Percentiles rank a stretch among this genome's conserved stretches.
Conservation (phyloP, 2,888 invertebrate species). For the Julus scanicus region DNA sequence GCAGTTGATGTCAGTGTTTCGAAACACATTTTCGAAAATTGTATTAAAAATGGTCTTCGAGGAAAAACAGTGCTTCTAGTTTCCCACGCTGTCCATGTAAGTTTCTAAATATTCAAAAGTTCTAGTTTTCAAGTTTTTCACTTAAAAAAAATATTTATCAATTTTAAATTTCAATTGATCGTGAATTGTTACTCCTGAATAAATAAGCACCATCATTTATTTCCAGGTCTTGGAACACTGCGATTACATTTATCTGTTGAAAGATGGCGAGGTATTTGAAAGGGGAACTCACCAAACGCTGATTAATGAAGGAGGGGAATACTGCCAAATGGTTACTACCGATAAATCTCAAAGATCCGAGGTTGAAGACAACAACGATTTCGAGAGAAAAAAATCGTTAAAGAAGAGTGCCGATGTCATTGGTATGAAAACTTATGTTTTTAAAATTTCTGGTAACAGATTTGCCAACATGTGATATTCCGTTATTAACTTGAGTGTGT, state of each 20-base stretch:
- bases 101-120: neutral
- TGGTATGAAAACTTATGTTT: neutral
- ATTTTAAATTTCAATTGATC: neutral
- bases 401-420: neutral
- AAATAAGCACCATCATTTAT: no score
- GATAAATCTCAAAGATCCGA: constrained; percentile 60
- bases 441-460: neutral
- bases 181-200: constrained; percentile 22
- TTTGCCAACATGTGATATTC: no score
- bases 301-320: constrained; percentile 65
- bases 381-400: neutral
- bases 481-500: no score
- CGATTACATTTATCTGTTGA: constrained; percentile 72
- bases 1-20: constrained; percentile 71
- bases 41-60: constrained; percentile 63
- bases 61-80: constrained; percentile 65
- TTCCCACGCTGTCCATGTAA: constrained; percentile 63
- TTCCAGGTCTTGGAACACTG: constrained; percentile 71
- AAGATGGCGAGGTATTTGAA: constrained; percentile 71
- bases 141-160: no score
- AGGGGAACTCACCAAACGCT: constrained; percentile 70
- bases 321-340: constrained; percentile 62
- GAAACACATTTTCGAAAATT: constrained; percentile 69
- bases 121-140: no score
- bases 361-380: constrained; percentile 44